A percentile compares a stretch with the other conserved stretches of the same genome.
Conservation (phyloP, 2,797 vertebrate genomes). For the Cuniculus paca region DNA sequence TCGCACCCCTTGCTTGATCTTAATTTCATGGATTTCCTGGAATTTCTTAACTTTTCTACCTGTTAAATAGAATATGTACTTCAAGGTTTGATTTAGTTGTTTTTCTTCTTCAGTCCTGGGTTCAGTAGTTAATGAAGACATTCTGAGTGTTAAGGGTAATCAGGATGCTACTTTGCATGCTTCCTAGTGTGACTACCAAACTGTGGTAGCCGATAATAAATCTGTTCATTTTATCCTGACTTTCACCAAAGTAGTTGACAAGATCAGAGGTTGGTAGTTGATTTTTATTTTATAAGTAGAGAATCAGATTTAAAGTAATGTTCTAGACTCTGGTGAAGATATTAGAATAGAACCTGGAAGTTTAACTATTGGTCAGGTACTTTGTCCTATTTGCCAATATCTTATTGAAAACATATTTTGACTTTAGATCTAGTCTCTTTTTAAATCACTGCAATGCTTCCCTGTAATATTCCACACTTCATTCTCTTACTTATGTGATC, state of each 20-base stretch:
- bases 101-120: background rate
- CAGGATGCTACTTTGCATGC: background rate
- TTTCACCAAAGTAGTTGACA: background rate
- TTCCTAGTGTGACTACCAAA: background rate
- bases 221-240: slow-evolving; percentile 5
- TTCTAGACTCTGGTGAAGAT: background rate
- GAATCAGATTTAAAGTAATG: slow-evolving; percentile 21
- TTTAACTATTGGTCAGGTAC: background rate
- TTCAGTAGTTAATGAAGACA: background rate
- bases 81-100: background rate
- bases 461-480: background rate
- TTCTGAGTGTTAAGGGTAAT: background rate
- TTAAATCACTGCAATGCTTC: background rate
- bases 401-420: background rate
- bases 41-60: background rate
- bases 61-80: background rate
- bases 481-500: background rate
- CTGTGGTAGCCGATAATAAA: background rate
- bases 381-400: background rate
- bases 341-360: background rate
- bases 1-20: background rate
- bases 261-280: background rate
- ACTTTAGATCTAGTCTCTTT: background rate
- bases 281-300: background rate
- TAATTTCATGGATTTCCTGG: background rate